Conservation (phyloP, 2,888 invertebrate species). For the Hypselothyrea guttata region DNA sequence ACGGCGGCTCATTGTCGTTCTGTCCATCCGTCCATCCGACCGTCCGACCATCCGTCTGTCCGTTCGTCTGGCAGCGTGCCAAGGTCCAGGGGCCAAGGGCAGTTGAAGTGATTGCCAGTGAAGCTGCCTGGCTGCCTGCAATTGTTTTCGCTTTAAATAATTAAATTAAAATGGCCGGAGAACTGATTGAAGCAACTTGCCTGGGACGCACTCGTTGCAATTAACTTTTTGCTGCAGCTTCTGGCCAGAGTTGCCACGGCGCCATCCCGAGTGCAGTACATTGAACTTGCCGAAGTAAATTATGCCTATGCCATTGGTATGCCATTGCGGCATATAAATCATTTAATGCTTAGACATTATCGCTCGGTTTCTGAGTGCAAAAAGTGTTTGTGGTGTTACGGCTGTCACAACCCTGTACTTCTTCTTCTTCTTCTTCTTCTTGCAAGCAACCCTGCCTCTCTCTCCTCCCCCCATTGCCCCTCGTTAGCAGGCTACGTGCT, state of each 20-base stretch:
- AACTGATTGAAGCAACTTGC: conserved; percentile 58
- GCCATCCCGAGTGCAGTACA: conserved; percentile 30
- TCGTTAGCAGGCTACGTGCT: conserved; percentile 33
- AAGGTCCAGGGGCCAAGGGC: conserved; percentile 46
- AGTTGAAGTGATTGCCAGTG: conserved; percentile 5
- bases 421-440: not conserved
- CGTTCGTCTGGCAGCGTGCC: conserved; percentile 58
- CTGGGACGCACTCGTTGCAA: conserved; percentile 8
- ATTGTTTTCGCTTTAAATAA: conserved; percentile 76
- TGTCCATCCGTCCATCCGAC: conserved; percentile 11
- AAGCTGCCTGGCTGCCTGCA: conserved; percentile 45
- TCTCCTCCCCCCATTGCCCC: not conserved
- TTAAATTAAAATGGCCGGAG: conserved; percentile 71
- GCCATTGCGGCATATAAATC: conserved; percentile 58
- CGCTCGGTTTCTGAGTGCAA: conserved; percentile 29
- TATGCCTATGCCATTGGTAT: conserved; percentile 15
- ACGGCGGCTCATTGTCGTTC: not conserved
- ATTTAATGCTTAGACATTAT: conserved; percentile 67
- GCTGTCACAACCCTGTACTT: conserved; percentile 7
- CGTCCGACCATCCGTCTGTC: conserved; percentile 21
- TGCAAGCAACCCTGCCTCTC: too few species aligned
- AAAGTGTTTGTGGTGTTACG: conserved; percentile 17
- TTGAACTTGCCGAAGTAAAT: conserved; percentile 38
- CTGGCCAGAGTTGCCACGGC: too few species aligned
- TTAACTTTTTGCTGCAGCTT: too few species aligned